A percentile compares a stretch with the other conserved stretches of the same genome.
phyloP scores from a whole-genome alignment of 2,113 vertebrate species.

The Hassar affinis region DNA sequence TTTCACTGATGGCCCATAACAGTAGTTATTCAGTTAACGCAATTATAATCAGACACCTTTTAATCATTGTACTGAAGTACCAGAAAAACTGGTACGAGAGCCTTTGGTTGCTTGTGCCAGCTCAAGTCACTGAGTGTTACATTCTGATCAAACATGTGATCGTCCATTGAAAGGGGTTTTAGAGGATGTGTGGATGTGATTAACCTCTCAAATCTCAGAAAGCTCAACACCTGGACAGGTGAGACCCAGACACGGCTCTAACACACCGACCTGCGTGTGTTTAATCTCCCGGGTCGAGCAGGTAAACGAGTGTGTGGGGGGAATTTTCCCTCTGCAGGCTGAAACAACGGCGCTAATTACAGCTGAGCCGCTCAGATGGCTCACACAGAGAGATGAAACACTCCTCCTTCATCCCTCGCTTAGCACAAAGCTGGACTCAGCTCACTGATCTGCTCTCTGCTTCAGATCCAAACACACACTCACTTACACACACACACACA shows the following conservation, averaged over 20 bases:
- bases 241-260: neutral
- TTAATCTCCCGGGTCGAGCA: constrained; percentile 54
- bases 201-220: neutral
- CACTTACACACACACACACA: constrained; percentile 25
- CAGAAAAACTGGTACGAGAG: too few relatives aligned
- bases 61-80: too few relatives aligned
- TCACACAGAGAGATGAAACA: constrained; percentile 61
- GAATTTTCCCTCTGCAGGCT: constrained; percentile 66
- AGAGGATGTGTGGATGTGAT: neutral
- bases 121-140: too few relatives aligned
- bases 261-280: neutral
- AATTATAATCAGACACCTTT: too few relatives aligned
- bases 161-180: neutral
- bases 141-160: too few relatives aligned
- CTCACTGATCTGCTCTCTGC: constrained; percentile 22
- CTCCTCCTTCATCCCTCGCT: constrained; percentile 57
- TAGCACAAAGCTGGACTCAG: neutral
- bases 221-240: neutral
- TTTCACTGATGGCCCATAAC: too few relatives aligned
- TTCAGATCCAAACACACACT: constrained; percentile 17
- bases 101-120: too few relatives aligned
- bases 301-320: constrained; percentile 60
- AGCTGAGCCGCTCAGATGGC: constrained; percentile 51
- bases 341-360: constrained; percentile 67
- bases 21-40: too few relatives aligned